phyloP scores from a whole-genome alignment of 2,888 invertebrate species.

The Acleris holmiana region DNA sequence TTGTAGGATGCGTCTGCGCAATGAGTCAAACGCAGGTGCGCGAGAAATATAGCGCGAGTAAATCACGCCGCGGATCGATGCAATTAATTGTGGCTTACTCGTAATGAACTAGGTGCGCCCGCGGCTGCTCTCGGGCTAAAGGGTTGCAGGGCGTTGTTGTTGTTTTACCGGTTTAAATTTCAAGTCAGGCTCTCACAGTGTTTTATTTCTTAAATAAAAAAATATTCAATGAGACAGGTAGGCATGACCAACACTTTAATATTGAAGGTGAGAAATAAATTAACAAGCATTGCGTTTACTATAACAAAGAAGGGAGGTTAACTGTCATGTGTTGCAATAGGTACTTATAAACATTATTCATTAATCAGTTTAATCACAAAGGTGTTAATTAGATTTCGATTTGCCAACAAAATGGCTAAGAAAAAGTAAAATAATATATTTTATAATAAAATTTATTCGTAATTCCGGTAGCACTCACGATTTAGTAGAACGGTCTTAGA shows the following conservation, averaged over 20 bases:
- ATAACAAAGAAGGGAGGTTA: too few species aligned
- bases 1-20: constrained; percentile 47
- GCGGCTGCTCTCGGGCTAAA: constrained; percentile 16
- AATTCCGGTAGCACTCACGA: constrained; percentile 21
- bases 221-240: too few species aligned
- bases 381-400: too few species aligned
- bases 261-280: too few species aligned
- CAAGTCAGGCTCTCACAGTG: constrained; percentile 7
- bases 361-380: too few species aligned
- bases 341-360: too few species aligned
- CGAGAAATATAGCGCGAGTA: constrained; percentile 63
- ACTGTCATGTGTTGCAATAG: too few species aligned
- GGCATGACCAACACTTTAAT: too few species aligned
- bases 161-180: constrained; percentile 10
- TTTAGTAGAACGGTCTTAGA: constrained; percentile 37
- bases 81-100: constrained; percentile 58
- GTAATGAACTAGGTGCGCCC: constrained; percentile 36
- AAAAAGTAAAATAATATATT: background rate
- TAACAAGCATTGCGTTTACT: too few species aligned
- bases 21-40: constrained; percentile 78
- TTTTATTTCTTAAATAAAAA: constrained; percentile 5
- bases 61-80: constrained; percentile 65
- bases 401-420: too few species aligned
- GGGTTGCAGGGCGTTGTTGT: constrained; percentile 5
- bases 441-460: background rate